Evolutionary conservation across 2,888 invertebrate genomes (phyloP).

Genomic region (Callyntrura guangdongensis): DNA sequence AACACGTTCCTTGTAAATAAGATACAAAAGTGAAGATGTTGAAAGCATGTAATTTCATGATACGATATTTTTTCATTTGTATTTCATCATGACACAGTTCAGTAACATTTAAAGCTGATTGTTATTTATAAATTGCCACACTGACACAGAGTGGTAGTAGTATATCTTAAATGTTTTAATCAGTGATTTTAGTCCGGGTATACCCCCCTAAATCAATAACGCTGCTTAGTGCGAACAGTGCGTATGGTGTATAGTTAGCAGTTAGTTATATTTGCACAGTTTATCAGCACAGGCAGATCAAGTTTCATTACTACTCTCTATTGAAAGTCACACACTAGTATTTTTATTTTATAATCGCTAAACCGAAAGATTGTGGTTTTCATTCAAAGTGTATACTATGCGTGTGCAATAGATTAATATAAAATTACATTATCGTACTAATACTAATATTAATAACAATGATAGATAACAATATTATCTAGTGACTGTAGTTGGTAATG

Average conservation of each 20-base stretch:
- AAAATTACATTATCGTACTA: too few relatives aligned
- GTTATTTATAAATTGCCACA: too few relatives aligned
- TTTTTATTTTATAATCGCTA: neutral
- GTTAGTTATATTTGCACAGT: too few relatives aligned
- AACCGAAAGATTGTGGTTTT: neutral
- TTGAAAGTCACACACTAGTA: neutral
- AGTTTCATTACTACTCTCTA: neutral
- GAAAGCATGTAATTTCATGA: conserved; percentile 59
- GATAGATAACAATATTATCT: too few relatives aligned
- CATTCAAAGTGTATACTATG: neutral
- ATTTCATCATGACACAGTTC: neutral
- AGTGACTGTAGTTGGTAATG: neutral
- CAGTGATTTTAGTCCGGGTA: too few relatives aligned
- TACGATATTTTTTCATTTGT: neutral
- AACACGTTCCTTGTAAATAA: neutral
- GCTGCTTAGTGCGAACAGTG: too few relatives aligned
- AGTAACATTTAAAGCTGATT: neutral
- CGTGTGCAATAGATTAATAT: too few relatives aligned
- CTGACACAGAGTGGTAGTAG: neutral
- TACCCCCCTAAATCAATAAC: too few relatives aligned
- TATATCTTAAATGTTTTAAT: too few relatives aligned
- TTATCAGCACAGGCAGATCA: conserved; percentile 14
- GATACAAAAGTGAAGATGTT: conserved; percentile 21
- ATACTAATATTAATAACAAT: too few relatives aligned
- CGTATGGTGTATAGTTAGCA: too few relatives aligned